Base-by-base conservation (phyloP, 2,888 invertebrate genomes). In the Pterobdella sp. region DNA sequence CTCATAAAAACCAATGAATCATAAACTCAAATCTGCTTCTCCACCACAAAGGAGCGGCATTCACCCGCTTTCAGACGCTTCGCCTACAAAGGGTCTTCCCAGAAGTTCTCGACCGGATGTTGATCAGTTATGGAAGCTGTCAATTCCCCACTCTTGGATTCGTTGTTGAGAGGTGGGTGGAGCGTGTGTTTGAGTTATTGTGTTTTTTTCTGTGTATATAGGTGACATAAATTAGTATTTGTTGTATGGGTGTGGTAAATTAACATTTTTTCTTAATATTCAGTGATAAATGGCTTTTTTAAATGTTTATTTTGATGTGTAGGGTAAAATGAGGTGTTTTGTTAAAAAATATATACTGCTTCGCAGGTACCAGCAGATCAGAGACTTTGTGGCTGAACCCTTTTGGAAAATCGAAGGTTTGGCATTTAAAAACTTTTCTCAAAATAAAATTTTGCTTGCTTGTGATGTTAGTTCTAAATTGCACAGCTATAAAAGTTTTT, bases 91-190 rank as follows among this genome's bases (percentile, higher is more conserved):
- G 89, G 74, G 81, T 82, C 31, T 86, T 86, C 77, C 85, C 86
- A 0, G 78, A 80, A 42, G 79, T 81, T 0, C 77, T 86, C 63
- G 87, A 89, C 0, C 88, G 91, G 73, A 90, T 90, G 82, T 83
- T 96, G 1, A 90, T 99, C 67, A 97, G 96, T 84, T 99, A 99
- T 83, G 98, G 98, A 1, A 94, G 94, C 74, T 99, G 98, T 81
- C 98, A 99, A 84, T 97, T 99, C 84, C 98, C 98, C 3, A 99
- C 98, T 0, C 86, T 99, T n/a, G 98, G 98, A 0, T 99, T 99
- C 87, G 96, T 99, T n/a, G 97, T 95, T 0, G 95, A 98, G 83
- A 87, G 60, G 60, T 56, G n/a, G 60, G 60, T 56, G 60, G 60
- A 26, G 3, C n/a, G 60, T 22, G 60, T n/a, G n/a, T n/a, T n/a